These are phyloP conservation scores for Acanthis flammea DNA, from an alignment of 2,797 vertebrate species.

Conservation along the genomic window DNA sequence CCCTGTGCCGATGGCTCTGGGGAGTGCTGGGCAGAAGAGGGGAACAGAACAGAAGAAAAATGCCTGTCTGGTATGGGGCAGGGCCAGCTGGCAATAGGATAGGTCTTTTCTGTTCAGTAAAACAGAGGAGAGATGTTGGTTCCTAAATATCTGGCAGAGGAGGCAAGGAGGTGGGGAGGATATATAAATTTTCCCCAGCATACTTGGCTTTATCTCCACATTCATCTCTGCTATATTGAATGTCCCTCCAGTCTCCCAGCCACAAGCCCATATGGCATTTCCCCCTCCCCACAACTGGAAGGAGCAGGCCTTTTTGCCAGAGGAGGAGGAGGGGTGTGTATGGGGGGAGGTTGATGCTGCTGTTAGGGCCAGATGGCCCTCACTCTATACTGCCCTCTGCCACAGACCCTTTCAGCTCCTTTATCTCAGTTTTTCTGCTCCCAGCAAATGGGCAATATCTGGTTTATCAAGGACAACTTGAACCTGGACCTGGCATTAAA, in stretches of 20 bases:
- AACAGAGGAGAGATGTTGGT: background rate
- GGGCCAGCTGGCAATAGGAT: background rate
- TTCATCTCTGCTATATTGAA: background rate
- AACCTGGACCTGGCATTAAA: background rate
- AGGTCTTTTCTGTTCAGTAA: background rate
- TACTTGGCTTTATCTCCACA: background rate
- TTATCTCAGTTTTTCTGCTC: background rate
- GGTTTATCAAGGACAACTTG: background rate
- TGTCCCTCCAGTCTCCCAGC: background rate
- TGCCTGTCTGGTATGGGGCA: background rate
- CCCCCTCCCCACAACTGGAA: background rate
- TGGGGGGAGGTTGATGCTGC: background rate
- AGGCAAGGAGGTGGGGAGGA: background rate
- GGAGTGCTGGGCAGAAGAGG: background rate
- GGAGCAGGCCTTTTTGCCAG: background rate
- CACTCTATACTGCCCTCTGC: background rate
- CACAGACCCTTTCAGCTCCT: background rate
- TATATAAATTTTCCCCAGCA: background rate
- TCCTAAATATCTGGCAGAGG: background rate
- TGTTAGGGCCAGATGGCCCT: constrained; percentile 29
- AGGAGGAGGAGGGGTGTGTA: background rate
- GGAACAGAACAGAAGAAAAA: background rate
- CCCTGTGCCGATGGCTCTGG: background rate
- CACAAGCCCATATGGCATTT: background rate
- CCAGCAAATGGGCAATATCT: background rate